These are phyloP conservation scores for Chrysotoxum bicinctum DNA, from an alignment of 2,888 invertebrate species.

Conservation along the genomic window DNA sequence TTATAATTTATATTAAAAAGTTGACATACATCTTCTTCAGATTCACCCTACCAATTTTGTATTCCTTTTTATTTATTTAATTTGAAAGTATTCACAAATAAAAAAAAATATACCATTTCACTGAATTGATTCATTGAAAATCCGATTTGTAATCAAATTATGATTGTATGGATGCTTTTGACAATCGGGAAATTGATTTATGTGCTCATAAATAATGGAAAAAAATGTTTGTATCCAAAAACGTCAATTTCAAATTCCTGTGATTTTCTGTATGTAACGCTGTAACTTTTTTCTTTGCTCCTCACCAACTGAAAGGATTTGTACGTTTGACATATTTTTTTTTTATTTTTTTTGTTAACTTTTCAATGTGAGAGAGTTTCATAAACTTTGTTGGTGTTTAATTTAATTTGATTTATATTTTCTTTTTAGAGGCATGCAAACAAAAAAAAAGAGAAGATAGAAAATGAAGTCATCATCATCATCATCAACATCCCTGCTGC, in stretches of 20 bases:
- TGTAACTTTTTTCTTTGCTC: slow-evolving; percentile 16
- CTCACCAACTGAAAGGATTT: background rate
- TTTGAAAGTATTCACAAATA: too few species aligned
- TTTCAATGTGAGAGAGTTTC: background rate
- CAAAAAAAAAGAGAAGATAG: background rate
- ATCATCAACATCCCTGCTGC: background rate
- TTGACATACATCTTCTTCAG: too few species aligned
- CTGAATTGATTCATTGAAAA: background rate
- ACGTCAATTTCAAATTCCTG: slow-evolving; percentile 5
- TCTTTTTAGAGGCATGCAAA: background rate
- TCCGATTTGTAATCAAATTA: slow-evolving; percentile 22
- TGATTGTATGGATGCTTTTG: slow-evolving; percentile 21
- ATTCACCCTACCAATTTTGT: too few species aligned
- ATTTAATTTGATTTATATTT: slow-evolving; percentile 26
- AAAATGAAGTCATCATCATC: slow-evolving; percentile 29
- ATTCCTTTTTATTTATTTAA: too few species aligned
- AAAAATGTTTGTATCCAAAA: background rate
- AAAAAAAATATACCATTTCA: background rate
- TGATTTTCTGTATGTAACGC: background rate
- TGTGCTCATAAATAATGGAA: slow-evolving; percentile 14
- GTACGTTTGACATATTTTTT: background rate
- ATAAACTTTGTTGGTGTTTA: background rate
- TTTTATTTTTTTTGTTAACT: background rate
- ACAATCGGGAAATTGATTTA: slow-evolving; percentile 28
- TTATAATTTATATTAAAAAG: too few species aligned